phyloP scores from a whole-genome alignment of 2,797 vertebrate genomes.

The Chloroceryle amazona region DNA sequence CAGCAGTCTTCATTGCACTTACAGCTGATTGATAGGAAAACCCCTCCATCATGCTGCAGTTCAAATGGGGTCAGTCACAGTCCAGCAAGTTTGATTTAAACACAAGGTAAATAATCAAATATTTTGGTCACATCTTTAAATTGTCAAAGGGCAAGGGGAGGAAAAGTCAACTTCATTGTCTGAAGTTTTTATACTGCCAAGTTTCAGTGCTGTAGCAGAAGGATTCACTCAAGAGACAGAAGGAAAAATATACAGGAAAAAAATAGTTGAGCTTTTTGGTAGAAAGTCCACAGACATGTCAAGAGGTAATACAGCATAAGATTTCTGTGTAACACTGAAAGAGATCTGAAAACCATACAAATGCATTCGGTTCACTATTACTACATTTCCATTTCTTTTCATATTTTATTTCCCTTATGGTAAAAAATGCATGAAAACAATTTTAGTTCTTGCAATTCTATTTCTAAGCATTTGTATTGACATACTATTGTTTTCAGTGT shows the following conservation, averaged over 20 bases:
- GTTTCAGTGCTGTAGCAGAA: conserved; percentile 2
- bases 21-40: neutral
- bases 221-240: neutral
- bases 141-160: neutral
- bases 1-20: neutral
- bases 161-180: neutral
- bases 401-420: neutral
- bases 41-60: neutral
- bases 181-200: neutral
- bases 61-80: neutral
- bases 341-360: neutral
- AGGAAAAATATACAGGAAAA: neutral
- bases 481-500: neutral
- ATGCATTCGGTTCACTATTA: neutral
- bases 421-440: neutral
- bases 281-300: neutral
- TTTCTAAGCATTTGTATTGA: neutral
- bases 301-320: neutral
- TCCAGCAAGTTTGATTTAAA: neutral
- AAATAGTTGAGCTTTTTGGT: neutral
- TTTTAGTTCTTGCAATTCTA: neutral
- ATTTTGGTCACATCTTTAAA: neutral
- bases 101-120: neutral
- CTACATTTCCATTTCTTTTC: neutral
- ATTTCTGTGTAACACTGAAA: neutral